A percentile compares a stretch with the other conserved stretches of the same genome.
Conservation (phyloP, 2,113 vertebrate species). For the Ophiodon elongatus region DNA sequence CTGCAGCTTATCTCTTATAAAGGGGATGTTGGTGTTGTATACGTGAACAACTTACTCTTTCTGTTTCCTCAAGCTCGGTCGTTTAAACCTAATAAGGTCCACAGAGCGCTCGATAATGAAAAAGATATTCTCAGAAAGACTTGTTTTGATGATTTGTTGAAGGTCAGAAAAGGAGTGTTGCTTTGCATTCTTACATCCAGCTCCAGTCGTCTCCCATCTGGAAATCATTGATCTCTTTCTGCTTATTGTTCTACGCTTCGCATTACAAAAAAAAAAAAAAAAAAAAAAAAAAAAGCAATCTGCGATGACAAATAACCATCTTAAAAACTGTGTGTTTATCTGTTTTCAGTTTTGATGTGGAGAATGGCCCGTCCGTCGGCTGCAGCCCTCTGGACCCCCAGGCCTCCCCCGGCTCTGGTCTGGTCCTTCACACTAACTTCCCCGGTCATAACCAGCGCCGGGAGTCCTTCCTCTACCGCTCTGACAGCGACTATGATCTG, state of each 20-base stretch:
- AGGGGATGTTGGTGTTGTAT: conserved; percentile 24
- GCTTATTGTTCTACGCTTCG: neutral
- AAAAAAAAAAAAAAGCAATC: neutral
- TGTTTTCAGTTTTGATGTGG: conserved; percentile 95
- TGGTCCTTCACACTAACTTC: conserved; percentile 95
- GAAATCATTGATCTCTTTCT: neutral
- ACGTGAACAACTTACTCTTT: conserved; percentile 5
- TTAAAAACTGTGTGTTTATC: conserved; percentile 29
- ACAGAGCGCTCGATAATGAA: neutral
- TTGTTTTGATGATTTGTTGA: neutral
- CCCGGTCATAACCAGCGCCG: conserved; percentile 95
- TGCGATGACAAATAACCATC: neutral
- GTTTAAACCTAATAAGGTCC: conserved; percentile 2
- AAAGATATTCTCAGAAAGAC: neutral
- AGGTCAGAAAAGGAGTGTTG: neutral
- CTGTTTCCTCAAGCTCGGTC: neutral
- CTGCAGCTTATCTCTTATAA: neutral
- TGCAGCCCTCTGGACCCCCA: conserved; percentile 97
- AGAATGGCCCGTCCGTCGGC: conserved; percentile 95
- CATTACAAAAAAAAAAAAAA: neutral
- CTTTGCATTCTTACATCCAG: neutral
- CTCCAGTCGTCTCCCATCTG: neutral
- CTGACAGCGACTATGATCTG: conserved; percentile 98
- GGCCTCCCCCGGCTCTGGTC: conserved; percentile 93
- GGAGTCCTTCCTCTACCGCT: conserved; percentile 98